A percentile compares a stretch with the other conserved stretches of the same genome.
Evolutionary conservation across 2,113 vertebrate species (phyloP).

Genomic region (Osmerus mordax): DNA sequence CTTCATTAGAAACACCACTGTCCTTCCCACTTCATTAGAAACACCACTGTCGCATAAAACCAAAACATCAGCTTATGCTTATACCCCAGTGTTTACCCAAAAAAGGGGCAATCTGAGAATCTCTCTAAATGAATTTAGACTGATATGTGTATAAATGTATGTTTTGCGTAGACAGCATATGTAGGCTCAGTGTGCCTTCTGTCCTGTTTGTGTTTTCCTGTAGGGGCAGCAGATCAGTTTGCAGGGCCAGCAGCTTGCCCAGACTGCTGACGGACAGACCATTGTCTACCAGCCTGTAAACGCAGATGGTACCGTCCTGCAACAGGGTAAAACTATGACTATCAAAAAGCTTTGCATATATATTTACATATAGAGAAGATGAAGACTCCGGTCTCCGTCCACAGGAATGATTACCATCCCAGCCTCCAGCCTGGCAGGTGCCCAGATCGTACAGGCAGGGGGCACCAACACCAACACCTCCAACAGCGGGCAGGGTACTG

Average conservation of each 20-base stretch:
- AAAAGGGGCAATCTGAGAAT: too few relatives aligned
- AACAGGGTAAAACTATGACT: constrained; percentile 79
- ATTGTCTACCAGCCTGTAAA: constrained; percentile 99
- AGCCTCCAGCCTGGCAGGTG: constrained; percentile 92
- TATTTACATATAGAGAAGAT: neutral
- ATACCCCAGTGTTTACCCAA: too few relatives aligned
- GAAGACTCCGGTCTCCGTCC: constrained; percentile 48
- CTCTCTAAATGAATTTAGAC: too few relatives aligned
- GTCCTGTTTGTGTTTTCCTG: neutral
- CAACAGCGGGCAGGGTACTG: constrained; percentile 94
- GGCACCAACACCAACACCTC: constrained; percentile 93
- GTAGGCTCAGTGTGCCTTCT: neutral
- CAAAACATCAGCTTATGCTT: too few relatives aligned
- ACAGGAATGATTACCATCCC: constrained; percentile 99
- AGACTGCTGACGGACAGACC: constrained; percentile 96
- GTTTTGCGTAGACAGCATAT: neutral
- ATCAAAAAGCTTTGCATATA: neutral
- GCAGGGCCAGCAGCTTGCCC: constrained; percentile 95
- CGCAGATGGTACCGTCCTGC: constrained; percentile 93
- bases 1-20: neutral
- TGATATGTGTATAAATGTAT: too few relatives aligned
- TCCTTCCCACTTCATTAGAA: too few relatives aligned
- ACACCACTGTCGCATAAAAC: too few relatives aligned
- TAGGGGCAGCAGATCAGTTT: constrained; percentile 95
- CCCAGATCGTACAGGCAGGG: constrained; percentile 92